phyloP scores from a whole-genome alignment of 2,797 vertebrate species.

The Netta rufina region DNA sequence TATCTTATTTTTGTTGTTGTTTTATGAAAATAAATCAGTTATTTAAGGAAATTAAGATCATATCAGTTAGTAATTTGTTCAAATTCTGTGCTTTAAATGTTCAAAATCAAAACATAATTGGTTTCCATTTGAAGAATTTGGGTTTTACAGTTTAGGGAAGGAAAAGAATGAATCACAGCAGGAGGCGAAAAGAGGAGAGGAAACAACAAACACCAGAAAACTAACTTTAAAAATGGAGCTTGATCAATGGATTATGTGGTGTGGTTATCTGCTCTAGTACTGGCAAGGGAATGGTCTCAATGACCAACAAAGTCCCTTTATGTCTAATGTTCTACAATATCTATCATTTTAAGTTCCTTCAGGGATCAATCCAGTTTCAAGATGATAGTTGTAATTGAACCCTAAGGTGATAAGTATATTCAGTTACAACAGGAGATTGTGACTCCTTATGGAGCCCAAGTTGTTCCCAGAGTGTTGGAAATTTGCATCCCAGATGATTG shows the following conservation, averaged over 20 bases:
- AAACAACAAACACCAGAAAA: constrained; percentile 1
- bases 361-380: constrained; percentile 35
- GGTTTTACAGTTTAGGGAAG: neutral
- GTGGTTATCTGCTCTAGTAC: constrained; percentile 24
- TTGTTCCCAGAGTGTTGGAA: neutral
- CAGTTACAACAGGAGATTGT: neutral
- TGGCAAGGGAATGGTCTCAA: constrained; percentile 15
- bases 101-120: neutral
- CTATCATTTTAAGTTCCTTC: constrained; percentile 31
- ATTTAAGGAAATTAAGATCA: neutral
- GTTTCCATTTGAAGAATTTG: neutral
- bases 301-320: constrained; percentile 44
- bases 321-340: neutral
- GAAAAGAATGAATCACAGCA: neutral
- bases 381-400: constrained; percentile 25
- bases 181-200: neutral
- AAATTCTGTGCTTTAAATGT: neutral
- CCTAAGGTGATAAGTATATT: neutral
- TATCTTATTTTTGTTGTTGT: neutral
- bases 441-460: neutral
- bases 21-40: neutral
- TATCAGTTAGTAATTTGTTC: neutral
- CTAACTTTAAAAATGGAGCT: constrained; percentile 8
- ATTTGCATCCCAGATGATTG: neutral
- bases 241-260: constrained; percentile 22